Conservation (phyloP, 2,888 invertebrate genomes). For the Eretmocerus hayati region DNA sequence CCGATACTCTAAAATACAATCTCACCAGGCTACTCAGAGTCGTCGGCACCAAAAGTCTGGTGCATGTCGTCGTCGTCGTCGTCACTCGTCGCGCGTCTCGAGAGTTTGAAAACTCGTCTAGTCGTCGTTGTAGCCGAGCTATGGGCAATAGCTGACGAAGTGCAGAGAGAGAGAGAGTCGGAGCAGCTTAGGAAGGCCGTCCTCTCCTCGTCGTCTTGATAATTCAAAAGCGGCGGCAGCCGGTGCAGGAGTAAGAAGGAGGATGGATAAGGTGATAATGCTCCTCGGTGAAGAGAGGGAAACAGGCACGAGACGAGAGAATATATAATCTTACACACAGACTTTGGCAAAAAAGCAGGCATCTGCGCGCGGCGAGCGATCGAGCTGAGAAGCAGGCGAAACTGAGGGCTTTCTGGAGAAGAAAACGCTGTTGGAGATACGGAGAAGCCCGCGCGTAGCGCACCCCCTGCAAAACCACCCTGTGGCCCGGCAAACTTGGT, state of each 20-base stretch:
- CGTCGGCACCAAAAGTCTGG: too few species aligned
- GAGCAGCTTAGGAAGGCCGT: constrained; percentile 3
- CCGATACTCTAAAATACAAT: too few species aligned
- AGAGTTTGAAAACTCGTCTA: constrained; percentile 12
- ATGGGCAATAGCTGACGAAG: constrained; percentile 4
- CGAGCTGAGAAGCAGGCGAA: constrained; percentile 12
- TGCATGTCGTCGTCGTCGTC: too few species aligned
- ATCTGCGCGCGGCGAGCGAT: constrained; percentile 10
- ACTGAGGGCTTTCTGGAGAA: too few species aligned
- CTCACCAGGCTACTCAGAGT: too few species aligned
- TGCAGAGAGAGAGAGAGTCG: not conserved
- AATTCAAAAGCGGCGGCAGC: constrained; percentile 12
- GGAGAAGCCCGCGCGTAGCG: constrained; percentile 2
- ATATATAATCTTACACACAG: too few species aligned
- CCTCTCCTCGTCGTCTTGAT: constrained; percentile 13
- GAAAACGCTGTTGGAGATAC: too few species aligned
- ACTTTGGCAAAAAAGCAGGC: not conserved
- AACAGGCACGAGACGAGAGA: too few species aligned
- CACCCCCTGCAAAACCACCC: not conserved
- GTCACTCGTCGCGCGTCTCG: constrained; percentile 1
- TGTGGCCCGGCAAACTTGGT: not conserved
- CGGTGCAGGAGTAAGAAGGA: constrained; percentile 10
- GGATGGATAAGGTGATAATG: constrained; percentile 29
- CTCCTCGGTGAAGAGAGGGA: too few species aligned
- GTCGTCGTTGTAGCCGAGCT: not conserved